phyloP scores from a whole-genome alignment of 2,797 vertebrate genomes.

The Molossus molossus region DNA sequence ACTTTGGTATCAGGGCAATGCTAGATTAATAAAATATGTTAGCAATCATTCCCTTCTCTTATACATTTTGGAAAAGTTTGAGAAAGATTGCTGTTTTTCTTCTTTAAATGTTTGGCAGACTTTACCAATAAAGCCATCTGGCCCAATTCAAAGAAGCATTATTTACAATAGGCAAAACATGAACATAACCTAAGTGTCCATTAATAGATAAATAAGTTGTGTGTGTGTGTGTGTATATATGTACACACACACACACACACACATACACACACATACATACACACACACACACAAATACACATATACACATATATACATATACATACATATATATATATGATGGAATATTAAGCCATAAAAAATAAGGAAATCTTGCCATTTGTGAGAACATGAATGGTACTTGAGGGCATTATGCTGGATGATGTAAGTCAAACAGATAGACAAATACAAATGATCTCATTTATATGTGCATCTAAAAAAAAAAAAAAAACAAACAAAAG shows the following conservation, averaged over 20 bases:
- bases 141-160: not conserved
- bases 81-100: not conserved
- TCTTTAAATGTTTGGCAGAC: not conserved
- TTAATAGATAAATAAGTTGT: not conserved
- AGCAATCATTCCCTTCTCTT: not conserved
- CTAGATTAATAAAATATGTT: not conserved
- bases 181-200: not conserved
- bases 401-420: not conserved
- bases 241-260: not conserved
- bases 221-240: not conserved
- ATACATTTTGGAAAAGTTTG: conserved; percentile 6
- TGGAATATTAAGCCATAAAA: not conserved
- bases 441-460: not conserved
- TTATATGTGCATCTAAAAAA: not conserved
- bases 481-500: not conserved
- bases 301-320: too few relatives aligned
- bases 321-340: not conserved
- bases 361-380: not conserved
- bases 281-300: not conserved
- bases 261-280: too few relatives aligned
- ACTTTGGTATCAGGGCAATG: not conserved
- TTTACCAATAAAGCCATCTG: not conserved
- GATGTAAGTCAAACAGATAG: not conserved
- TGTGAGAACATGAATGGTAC: not conserved
- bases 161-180: not conserved